Base-by-base conservation (phyloP, 1,140 invertebrate species). In the Trachelipus rathkii region DNA sequence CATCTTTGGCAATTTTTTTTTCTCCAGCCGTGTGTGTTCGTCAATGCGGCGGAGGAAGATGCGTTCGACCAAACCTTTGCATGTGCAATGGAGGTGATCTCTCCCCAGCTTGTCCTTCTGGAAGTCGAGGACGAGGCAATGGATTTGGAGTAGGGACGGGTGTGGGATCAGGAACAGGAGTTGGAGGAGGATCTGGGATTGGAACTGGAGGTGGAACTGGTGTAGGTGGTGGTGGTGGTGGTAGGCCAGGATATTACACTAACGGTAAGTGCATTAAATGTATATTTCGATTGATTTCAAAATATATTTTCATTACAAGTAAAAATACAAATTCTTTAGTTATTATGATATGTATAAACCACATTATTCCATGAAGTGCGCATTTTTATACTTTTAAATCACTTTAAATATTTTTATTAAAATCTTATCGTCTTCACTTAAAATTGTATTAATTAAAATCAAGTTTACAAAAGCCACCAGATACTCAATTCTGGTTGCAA, bases 1-100 rank as follows among this genome's bases (percentile, higher is more conserved):
- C 43, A 15, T 21, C 11, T 46, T 21, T 33, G 5, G 11, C n/a
- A n/a, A 68, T 69, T 44, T 71, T 11, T 23, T 24, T 33, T 45
- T 19, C 7, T 33, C 1, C 85, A 94, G 93, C 93, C n/a, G 86
- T 94, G 67, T 95, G 93, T 83, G 85, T 87, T 10, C 87, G 89
- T 82, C 87, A 89, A 69, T 95, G 93, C 85, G 90, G 89, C 70
- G 87, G 44, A 7, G 93, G 92, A 43, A 87, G 89, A 71, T 95
- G 93, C 82, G 89, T 94, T 50, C 90, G 90, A 81, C 93, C 93
- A 0, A 94, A 94, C 84, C 86, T 93, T 76, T 95, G 93, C 84
- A 85, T 91, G 19, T 95, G 93, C 83, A 88, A 90, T 8, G 89
- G 89, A 50, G 82, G 84, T 43, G 75, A 83, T 67, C 81, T 85